Percentiles rank a stretch among this genome's conserved stretches.
phyloP scores from a whole-genome alignment of 2,888 invertebrate species.

The Pollenia angustigena region DNA sequence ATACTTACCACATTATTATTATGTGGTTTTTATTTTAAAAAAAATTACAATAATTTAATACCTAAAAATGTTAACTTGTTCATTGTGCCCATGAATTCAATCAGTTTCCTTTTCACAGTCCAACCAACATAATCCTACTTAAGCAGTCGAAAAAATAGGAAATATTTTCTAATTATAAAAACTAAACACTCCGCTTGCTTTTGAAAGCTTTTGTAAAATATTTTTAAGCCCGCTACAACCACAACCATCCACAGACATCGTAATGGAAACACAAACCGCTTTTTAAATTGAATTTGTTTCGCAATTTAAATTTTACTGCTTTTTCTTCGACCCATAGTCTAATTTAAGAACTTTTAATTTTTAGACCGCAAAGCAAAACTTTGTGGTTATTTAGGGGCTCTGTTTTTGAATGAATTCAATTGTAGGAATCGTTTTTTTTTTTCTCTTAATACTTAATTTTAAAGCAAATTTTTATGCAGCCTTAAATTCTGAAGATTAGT shows the following conservation, averaged over 20 bases:
- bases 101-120: background rate
- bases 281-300: constrained; percentile 1
- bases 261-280: background rate
- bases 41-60: background rate
- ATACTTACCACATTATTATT: no score
- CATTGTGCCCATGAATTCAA: background rate
- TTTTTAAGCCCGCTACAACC: background rate
- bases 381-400: constrained; percentile 18
- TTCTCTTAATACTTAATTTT: no score
- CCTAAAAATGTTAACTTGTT: background rate
- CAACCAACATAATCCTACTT: background rate
- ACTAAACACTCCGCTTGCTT: background rate
- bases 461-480: no score
- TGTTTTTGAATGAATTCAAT: constrained; percentile 10
- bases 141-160: background rate
- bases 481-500: no score
- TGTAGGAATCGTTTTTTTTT: background rate
- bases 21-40: no score
- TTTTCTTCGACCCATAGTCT: background rate
- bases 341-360: constrained; percentile 27
- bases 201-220: background rate
- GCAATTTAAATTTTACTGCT: constrained; percentile 2
- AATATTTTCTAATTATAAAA: constrained; percentile 1
- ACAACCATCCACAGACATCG: constrained; percentile 3
- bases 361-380: constrained; percentile 45